Evolutionary conservation across 2,113 vertebrate genomes (phyloP), one percentile per base, ranked within the genome.

Genomic region (Pollachius pollachius): DNA sequence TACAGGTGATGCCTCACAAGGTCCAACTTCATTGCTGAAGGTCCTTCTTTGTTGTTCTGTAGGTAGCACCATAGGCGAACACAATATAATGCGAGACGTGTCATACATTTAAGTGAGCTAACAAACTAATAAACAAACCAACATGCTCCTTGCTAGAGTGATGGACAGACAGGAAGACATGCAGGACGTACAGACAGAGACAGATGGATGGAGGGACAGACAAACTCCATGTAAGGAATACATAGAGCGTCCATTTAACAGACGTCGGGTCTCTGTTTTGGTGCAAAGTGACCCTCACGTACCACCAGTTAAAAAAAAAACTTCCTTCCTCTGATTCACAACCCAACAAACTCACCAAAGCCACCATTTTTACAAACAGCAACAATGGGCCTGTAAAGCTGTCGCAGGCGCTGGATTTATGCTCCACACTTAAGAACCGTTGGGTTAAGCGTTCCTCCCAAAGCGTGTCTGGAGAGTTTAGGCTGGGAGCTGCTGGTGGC

Each of bases 381-480:
- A 89, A 89, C 87, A 89, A 89, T 81, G 79, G 82, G 74, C 81
- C 83, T 72, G 83, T 91, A 88, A 91, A 89, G 34, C 85, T 88
- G 87, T 90, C 89, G 81, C 52, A 30, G 15, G 71, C 63, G 52
- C 21, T 63, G 58, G 81, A 91, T 90, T 89, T 90, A 90, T 52
- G 80, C 3, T 17, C 16, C 0, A 71, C 75, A 82, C 84, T 87
- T 84, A 77, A 76, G 4, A 84, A 81, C 75, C 70, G 65, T 71
- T 13, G 12, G 25, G 17, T 65, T 64, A 65, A 81, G 68, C 5
- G 19, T 69, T 81, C 67, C 73, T 87, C 73, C 64, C 63, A 62
- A 62, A 68, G 69, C 4, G 41, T 57, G 80, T 52, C 74, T 52
- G 71, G 64, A 59, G 52, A 67, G 69, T 59, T 59, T 19, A 19